Base-by-base conservation (phyloP, 2,113 vertebrate genomes). In the Ramphastos sulfuratus region DNA sequence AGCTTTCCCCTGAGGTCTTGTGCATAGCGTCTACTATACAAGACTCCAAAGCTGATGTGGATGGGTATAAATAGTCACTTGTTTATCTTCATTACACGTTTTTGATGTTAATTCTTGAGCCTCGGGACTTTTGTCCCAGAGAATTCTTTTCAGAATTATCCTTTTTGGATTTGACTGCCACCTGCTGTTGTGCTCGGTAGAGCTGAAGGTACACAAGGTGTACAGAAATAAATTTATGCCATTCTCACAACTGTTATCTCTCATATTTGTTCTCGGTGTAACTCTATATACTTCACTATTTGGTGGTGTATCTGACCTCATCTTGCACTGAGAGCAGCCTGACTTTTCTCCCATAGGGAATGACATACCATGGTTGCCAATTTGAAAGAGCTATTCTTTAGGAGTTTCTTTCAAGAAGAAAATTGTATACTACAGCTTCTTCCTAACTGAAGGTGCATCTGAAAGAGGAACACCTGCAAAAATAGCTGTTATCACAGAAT, bases 351-450 rank as follows among this genome's bases (percentile, higher is more conserved):
- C 64, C 63, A 7, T 56, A 48, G 84, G 75, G 72, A 87, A 76
- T 90, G 72, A 89, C 71, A 82, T 72, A 66, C 80, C 93, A 89
- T 9, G 52, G 84, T 85, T 89, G 35, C 71, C 89, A 89, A 15
- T 93, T 92, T 92, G 86, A 94, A 93, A 92, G 20, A 95, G 46
- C 56, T 42, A 70, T 94, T 95, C 89, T 96, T 89, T 73, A 92
- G 58, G 78, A 76, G 92, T 94, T 95, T 91, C 74, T 96, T 95
- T 96, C 71, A 87, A 84, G 93, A 63, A 87, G 81, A 76, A 96
- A 94, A 95, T 94, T 89, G 78, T 74, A 48, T 76, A 15, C 39
- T 91, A 30, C 44, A 82, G 50, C 60, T n/a, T 70, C 17, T 87
- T 92, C 27, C 81, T 73, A 63, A 61, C 73, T 69, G 73, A 72